Evolutionary conservation across 1,140 invertebrate genomes (phyloP).

Genomic region (Drosophila truncata): DNA sequence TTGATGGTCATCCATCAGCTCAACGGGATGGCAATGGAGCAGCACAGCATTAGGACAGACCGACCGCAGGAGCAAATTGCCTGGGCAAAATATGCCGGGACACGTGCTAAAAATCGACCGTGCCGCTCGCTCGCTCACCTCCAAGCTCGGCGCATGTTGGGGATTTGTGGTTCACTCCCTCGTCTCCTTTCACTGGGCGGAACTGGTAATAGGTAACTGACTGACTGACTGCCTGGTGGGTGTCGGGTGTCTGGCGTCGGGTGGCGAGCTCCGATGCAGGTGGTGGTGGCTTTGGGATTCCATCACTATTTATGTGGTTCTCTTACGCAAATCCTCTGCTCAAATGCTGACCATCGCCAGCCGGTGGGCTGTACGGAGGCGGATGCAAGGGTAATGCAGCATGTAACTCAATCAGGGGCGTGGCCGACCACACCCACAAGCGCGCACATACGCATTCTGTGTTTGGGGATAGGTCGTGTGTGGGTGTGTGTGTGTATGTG

Average conservation of each 20-base stretch:
- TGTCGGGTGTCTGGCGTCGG: no score
- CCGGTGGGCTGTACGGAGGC: not conserved
- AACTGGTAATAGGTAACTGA: not conserved
- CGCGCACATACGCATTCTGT: not conserved
- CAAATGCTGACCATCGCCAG: conserved; percentile 4
- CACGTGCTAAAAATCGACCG: conserved; percentile 5
- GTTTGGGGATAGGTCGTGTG: not conserved
- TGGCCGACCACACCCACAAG: conserved; percentile 17
- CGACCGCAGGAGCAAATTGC: conserved; percentile 46
- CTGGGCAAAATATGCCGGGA: conserved; percentile 31
- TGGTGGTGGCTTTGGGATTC: conserved; percentile 27
- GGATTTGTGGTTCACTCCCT: conserved; percentile 59
- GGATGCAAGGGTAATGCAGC: conserved; percentile 56
- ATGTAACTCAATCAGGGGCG: conserved; percentile 61
- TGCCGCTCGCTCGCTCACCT: not conserved
- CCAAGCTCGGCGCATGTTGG: conserved; percentile 51
- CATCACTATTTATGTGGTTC: conserved; percentile 49
- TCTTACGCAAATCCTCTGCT: conserved; percentile 49
- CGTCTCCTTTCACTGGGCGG: conserved; percentile 6
- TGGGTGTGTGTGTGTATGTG: not conserved
- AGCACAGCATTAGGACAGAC: conserved; percentile 11
- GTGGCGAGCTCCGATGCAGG: not conserved
- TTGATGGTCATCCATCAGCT: conserved; percentile 50
- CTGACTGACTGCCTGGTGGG: not conserved
- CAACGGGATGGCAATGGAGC: conserved; percentile 3